phyloP scores from a whole-genome alignment of 30 jellyfish, hydroid and myxozoan genomes.

The Cassiopea xamachana region DNA sequence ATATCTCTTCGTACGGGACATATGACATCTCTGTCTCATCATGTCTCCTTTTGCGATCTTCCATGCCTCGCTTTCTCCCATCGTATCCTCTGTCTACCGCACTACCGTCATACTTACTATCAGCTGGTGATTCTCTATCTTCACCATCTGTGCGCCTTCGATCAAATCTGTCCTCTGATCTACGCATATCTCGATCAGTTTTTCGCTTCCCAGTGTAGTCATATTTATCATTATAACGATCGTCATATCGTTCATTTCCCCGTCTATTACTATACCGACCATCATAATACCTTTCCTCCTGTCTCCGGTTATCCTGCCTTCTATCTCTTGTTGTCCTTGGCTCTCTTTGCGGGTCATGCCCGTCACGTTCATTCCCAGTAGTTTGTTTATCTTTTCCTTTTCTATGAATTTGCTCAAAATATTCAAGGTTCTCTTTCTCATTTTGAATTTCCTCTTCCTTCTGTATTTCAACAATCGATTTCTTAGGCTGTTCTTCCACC shows the following conservation, averaged over 20 bases:
- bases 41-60: conserved; percentile 65
- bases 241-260: conserved; percentile 40
- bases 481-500: conserved; percentile 80
- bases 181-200: conserved; percentile 47
- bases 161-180: conserved; percentile 8
- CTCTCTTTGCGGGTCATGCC: conserved; percentile 10
- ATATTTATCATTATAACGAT: conserved; percentile 27
- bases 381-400: neutral
- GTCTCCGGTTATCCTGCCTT: conserved; percentile 23
- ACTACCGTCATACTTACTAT: conserved; percentile 7
- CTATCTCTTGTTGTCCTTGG: conserved; percentile 35
- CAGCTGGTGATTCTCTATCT: conserved; percentile 2
- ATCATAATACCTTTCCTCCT: conserved; percentile 32
- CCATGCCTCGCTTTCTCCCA: conserved; percentile 33
- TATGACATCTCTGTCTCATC: conserved; percentile 45
- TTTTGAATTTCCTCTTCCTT: conserved; percentile 67
- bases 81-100: conserved; percentile 13
- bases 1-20: conserved; percentile 19
- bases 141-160: conserved; percentile 20
- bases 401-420: neutral
- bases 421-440: conserved; percentile 41
- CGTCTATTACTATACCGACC: conserved; percentile 15
- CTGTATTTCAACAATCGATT: conserved; percentile 71
- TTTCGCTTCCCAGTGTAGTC: neutral
- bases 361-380: conserved; percentile 15